Conservation (phyloP, 2,113 vertebrate genomes). For the Pholis gunnellus region DNA sequence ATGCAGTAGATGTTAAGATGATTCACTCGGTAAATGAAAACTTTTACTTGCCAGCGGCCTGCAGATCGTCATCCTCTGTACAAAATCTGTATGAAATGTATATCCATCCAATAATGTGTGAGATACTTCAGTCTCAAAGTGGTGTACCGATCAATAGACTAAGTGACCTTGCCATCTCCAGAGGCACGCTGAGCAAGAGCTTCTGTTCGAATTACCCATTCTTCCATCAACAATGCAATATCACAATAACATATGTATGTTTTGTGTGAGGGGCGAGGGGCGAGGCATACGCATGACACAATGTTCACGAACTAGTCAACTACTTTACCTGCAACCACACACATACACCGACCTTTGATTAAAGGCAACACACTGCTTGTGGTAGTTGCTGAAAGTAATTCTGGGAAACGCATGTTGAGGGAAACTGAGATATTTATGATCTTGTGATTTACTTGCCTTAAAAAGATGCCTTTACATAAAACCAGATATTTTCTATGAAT, state of each 20-base stretch:
- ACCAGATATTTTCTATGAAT: slow-evolving; percentile 18
- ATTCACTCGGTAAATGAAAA: background rate
- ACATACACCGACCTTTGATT: slow-evolving; percentile 26
- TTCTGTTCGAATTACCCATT: background rate
- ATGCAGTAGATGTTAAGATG: background rate
- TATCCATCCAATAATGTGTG: background rate
- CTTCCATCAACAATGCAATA: background rate
- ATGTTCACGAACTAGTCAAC: background rate
- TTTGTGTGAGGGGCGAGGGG: background rate
- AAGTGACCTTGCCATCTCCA: background rate
- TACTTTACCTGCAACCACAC: slow-evolving; percentile 38
- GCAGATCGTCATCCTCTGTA: background rate
- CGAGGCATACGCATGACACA: background rate
- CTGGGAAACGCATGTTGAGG: slow-evolving; percentile 29
- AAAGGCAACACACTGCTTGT: slow-evolving; percentile 16
- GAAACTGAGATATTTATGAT: background rate
- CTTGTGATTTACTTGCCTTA: background rate
- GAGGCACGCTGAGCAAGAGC: background rate
- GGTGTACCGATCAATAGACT: no score
- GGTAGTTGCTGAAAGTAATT: background rate
- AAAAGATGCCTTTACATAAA: slow-evolving; percentile 7
- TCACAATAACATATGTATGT: no score
- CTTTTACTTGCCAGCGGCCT: background rate
- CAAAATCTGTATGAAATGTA: background rate
- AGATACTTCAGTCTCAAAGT: background rate